These are phyloP conservation scores for Caenorhabditis inopinata DNA, from an alignment of 1,140 invertebrate species.

Conservation along the genomic window DNA sequence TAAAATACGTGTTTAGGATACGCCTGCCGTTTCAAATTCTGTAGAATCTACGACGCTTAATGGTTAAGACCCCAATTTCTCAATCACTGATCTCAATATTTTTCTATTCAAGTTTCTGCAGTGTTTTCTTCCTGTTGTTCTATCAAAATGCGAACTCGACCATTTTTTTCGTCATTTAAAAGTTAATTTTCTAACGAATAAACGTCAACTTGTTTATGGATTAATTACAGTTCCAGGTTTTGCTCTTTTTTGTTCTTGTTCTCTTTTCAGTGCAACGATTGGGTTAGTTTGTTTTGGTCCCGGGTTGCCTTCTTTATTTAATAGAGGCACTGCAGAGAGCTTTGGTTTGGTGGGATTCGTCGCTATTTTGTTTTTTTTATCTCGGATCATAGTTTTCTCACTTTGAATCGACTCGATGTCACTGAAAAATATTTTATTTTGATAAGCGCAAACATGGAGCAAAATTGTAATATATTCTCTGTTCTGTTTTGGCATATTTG, in stretches of 20 bases:
- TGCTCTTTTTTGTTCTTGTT: too few relatives aligned
- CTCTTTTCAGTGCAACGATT: too few relatives aligned
- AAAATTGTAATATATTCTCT: neutral
- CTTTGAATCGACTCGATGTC: constrained; percentile 28
- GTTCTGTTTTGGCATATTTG: too few relatives aligned
- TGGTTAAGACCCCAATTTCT: neutral
- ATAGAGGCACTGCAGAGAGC: too few relatives aligned
- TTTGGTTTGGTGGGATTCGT: too few relatives aligned
- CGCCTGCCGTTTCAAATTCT: constrained; percentile 57
- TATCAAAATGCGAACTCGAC: neutral
- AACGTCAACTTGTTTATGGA: constrained; percentile 20
- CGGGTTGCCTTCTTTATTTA: too few relatives aligned
- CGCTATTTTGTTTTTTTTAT: neutral
- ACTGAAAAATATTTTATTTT: neutral
- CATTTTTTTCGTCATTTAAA: neutral
- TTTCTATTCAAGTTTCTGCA: constrained; percentile 21
- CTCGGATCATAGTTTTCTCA: neutral
- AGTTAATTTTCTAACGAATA: neutral
- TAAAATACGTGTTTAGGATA: too few relatives aligned
- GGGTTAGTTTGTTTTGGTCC: too few relatives aligned
- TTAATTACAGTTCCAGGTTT: neutral
- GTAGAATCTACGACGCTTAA: constrained; percentile 53
- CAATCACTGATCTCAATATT: too few relatives aligned
- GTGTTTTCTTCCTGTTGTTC: neutral
- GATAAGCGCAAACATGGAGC: neutral